Percentiles rank a stretch among this genome's conserved stretches.
Evolutionary conservation across 2,888 invertebrate species (phyloP).

Genomic region (Lapara coniferarum): DNA sequence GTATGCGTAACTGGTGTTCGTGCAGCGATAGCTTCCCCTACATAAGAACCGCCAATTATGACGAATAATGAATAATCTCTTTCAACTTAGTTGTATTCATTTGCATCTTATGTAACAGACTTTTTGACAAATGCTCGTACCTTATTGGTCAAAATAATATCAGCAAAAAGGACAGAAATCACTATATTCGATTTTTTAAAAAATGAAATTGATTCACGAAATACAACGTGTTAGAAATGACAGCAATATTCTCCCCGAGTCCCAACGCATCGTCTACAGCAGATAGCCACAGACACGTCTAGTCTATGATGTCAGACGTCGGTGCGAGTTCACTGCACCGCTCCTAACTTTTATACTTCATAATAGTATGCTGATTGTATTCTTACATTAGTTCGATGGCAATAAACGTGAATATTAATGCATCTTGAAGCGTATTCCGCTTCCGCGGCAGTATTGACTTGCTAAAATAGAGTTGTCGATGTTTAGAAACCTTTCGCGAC

Average conservation of each 20-base stretch:
- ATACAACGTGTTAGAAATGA: slow-evolving; percentile 2
- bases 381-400: slow-evolving; percentile 1
- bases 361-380: slow-evolving; percentile 24
- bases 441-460: background rate
- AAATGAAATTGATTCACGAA: background rate
- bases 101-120: background rate
- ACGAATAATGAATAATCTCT: slow-evolving; percentile 1
- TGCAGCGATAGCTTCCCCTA: background rate
- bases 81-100: background rate
- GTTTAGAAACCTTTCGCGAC: no score
- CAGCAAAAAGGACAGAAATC: no score
- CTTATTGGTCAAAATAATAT: no score
- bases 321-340: slow-evolving; percentile 53
- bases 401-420: slow-evolving; percentile 22
- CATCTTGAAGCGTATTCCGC: background rate
- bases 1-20: background rate
- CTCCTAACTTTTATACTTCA: slow-evolving; percentile 14
- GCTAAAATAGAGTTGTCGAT: background rate
- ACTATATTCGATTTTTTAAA: no score
- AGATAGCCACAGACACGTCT: slow-evolving; percentile 37
- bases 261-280: background rate
- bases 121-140: background rate
- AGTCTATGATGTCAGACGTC: slow-evolving; percentile 47
- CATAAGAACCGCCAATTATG: background rate
- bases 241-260: background rate